Evolutionary conservation across 2,888 invertebrate genomes (phyloP).

Genomic region (Megalurothrips usitatus): DNA sequence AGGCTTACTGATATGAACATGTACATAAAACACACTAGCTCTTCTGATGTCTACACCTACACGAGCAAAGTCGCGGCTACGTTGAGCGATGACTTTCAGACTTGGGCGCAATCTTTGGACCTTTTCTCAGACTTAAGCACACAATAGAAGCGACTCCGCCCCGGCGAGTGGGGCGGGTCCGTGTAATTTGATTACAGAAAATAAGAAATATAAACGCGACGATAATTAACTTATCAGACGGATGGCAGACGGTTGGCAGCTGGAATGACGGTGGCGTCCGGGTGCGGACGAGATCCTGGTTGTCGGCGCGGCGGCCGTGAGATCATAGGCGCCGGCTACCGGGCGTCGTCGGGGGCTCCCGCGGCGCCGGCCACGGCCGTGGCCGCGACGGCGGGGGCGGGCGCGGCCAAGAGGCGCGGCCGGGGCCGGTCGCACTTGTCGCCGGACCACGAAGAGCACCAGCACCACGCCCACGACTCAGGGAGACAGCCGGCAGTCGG

Average conservation of each 20-base stretch:
- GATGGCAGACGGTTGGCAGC: not conserved
- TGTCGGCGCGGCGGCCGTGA: not conserved
- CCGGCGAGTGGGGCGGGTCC: too few species aligned
- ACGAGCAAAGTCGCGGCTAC: not conserved
- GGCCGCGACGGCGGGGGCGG: not conserved
- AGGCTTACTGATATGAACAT: conserved; percentile 16
- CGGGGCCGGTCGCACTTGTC: conserved; percentile 15
- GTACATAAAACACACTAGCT: not conserved
- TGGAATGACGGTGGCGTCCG: not conserved
- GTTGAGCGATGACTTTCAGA: conserved; percentile 9
- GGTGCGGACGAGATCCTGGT: not conserved
- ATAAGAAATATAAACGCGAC: not conserved
- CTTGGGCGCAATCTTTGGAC: not conserved
- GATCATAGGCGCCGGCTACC: not conserved
- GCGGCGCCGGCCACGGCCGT: not conserved
- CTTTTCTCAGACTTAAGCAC: conserved; percentile 13
- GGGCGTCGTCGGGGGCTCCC: conserved; percentile 5
- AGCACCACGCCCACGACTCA: conserved; percentile 19
- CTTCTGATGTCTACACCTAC: not conserved
- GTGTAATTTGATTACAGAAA: too few species aligned
- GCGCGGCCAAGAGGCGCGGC: not conserved
- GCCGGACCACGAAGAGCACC: conserved; percentile 16
- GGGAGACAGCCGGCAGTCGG: conserved; percentile 20
- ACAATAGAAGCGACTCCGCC: not conserved
- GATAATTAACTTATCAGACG: too few species aligned